Percentiles rank a stretch among this genome's conserved stretches.
These are phyloP conservation scores for Nemotelus nigrinus DNA, from an alignment of 2,888 invertebrate genomes.

Conservation along the genomic window DNA sequence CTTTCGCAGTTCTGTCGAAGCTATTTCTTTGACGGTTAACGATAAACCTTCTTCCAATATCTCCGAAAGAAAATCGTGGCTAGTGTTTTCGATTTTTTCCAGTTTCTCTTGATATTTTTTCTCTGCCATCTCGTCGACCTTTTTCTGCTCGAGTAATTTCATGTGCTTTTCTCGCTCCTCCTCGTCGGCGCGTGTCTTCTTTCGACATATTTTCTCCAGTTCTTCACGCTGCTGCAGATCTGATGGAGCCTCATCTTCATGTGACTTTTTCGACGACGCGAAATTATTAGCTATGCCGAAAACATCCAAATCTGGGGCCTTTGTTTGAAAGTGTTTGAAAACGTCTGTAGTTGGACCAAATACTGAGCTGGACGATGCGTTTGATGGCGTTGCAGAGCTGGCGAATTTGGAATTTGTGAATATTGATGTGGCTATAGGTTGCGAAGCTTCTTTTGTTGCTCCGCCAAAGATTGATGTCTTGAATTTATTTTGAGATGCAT, in stretches of 20 bases:
- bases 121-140: slow-evolving; percentile 47
- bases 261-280: no score
- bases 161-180: neutral
- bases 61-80: slow-evolving; percentile 44
- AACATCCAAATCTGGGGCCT: slow-evolving; percentile 1
- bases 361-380: neutral
- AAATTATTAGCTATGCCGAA: neutral
- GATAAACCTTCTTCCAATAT: slow-evolving; percentile 17
- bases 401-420: slow-evolving; percentile 23
- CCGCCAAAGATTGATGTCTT: slow-evolving; percentile 19
- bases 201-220: neutral
- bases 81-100: slow-evolving; percentile 47
- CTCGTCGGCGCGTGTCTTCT: neutral
- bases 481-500: neutral
- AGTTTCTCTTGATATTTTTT: slow-evolving; percentile 43
- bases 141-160: neutral
- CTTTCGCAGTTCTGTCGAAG: slow-evolving; percentile 33
- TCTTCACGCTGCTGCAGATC: neutral
- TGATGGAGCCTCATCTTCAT: neutral
- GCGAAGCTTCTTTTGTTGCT: neutral
- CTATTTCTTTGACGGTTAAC: slow-evolving; percentile 49
- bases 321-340: slow-evolving; percentile 45
- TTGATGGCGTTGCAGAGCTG: neutral
- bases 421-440: no score
- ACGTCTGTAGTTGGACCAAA: slow-evolving; percentile 32